phyloP scores from a whole-genome alignment of 1,140 invertebrate species.

The Drosophila littoralis region DNA sequence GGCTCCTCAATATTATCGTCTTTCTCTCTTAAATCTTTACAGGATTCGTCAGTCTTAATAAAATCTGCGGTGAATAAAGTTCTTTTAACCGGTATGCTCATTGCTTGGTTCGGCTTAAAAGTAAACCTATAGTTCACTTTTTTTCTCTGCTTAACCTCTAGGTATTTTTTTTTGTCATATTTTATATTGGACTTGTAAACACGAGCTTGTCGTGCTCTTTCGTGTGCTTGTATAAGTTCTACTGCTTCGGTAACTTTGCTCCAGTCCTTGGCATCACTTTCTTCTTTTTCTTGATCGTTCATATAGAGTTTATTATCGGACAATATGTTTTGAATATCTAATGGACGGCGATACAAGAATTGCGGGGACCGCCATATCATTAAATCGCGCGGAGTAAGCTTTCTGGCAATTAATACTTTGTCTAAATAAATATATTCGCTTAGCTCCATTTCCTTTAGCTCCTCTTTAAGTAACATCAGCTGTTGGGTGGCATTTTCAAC shows the following conservation, averaged over 20 bases:
- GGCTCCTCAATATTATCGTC: conserved; percentile 16
- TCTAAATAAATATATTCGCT: conserved; percentile 87
- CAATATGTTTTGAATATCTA: conserved; percentile 69
- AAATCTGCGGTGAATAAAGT: conserved; percentile 70
- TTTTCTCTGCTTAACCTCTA: conserved; percentile 53
- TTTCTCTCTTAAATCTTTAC: conserved; percentile 39
- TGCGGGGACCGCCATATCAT: conserved; percentile 84
- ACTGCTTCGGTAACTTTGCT: conserved; percentile 62
- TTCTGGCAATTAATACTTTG: conserved; percentile 86
- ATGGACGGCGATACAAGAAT: conserved; percentile 69
- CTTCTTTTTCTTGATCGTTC: conserved; percentile 59
- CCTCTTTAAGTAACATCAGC: conserved; percentile 82
- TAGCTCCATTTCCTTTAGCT: conserved; percentile 84
- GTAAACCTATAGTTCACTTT: conserved; percentile 69
- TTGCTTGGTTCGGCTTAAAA: conserved; percentile 70
- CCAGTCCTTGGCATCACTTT: conserved; percentile 37
- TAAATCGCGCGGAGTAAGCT: conserved; percentile 86
- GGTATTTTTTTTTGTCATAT: conserved; percentile 55
- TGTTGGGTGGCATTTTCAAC: conserved; percentile 84
- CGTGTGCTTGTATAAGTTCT: conserved; percentile 85
- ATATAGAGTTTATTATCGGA: conserved; percentile 60
- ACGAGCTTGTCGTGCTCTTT: conserved; percentile 86
- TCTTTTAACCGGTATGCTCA: conserved; percentile 77
- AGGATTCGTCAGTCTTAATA: conserved; percentile 55
- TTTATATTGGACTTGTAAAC: conserved; percentile 81